Base-by-base conservation (phyloP, 2,888 invertebrate species). In the Prosapia bicincta region DNA sequence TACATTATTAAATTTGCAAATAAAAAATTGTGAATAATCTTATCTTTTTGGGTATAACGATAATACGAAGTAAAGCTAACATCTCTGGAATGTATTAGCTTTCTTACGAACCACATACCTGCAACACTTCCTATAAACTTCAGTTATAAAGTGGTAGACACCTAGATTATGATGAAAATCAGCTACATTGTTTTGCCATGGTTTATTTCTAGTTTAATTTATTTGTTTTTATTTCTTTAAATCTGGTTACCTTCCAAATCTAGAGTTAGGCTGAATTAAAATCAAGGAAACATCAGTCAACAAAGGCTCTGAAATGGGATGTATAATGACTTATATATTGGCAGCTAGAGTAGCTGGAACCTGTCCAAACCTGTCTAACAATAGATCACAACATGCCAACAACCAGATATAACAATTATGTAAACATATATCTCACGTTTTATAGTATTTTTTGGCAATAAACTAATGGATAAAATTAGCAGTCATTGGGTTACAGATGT, bases 221-320 rank as follows among this genome's bases (percentile, higher is more conserved):
- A 54, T 54, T 54, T 54, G 20, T 30, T 30, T 30, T 30, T 54
- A 5, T 54, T 54, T n/a, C n/a, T 54, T 20, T 67, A 67, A 67
- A 69, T 74, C 54, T 74, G 74, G 74, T 69, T 2, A 6, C 20
- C 69, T 65, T 74, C 74, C 74, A 74, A 69, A 69, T 74, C 65
- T 74, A 74, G 65, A 74, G 69, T 74, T 65, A 65, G 54, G 54
- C 24, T 25, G 69, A 24, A 54, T 54, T 54, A 54, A 74, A 74
- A 69, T 69, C 69, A 69, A 74, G 74, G 74, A 74, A 74, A 69
- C 74, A 74, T 74, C 74, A 74, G 74, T 74, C 74, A 74, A 69
- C 74, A 73, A 43, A 68, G 69, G 54, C n/a, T n/a, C 54, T 54
- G 54, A 54, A 54, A 54, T 54, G 54, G 54, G 54, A 54, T 54